These are phyloP conservation scores for Heteronetta atricapilla DNA, from an alignment of 2,113 vertebrate species.

Conservation along the genomic window DNA sequence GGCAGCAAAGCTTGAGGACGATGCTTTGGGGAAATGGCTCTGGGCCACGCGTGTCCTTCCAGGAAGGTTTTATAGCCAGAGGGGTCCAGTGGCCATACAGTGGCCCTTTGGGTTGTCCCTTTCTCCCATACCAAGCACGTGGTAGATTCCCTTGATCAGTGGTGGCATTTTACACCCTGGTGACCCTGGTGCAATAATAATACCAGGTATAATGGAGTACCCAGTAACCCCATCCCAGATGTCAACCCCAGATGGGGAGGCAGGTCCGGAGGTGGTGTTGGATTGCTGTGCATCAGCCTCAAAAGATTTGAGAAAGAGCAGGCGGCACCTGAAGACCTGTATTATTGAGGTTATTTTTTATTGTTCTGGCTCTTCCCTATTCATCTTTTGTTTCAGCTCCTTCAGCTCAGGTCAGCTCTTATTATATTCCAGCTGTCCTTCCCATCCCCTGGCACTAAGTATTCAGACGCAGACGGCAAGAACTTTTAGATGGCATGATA, in stretches of 20 bases:
- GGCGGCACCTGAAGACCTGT: neutral
- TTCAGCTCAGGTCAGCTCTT: constrained; percentile 38
- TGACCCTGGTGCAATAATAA: neutral
- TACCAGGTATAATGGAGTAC: rapidly evolving
- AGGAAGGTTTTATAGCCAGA: neutral
- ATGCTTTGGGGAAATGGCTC: rapidly evolving
- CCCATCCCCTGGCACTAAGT: constrained; percentile 12
- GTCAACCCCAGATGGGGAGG: neutral
- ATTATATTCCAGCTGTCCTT: constrained; percentile 23
- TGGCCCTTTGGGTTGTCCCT: rapidly evolving
- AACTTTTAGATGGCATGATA: constrained; percentile 26
- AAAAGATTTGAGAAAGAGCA: neutral
- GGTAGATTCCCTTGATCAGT: rapidly evolving
- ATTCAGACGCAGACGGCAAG: neutral
- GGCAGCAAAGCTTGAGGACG: neutral
- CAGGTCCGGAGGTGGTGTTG: neutral
- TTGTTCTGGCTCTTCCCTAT: rapidly evolving
- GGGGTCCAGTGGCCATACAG: rapidly evolving
- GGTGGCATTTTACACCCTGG: neutral
- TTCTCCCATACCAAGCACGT: neutral
- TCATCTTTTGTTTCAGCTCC: neutral
- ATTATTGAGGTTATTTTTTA: neutral
- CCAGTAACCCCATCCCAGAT: neutral
- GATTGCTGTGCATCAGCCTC: rapidly evolving
- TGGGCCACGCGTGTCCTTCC: neutral